phyloP scores from a whole-genome alignment of 1,140 invertebrate genomes.

The Aplysia californica region DNA sequence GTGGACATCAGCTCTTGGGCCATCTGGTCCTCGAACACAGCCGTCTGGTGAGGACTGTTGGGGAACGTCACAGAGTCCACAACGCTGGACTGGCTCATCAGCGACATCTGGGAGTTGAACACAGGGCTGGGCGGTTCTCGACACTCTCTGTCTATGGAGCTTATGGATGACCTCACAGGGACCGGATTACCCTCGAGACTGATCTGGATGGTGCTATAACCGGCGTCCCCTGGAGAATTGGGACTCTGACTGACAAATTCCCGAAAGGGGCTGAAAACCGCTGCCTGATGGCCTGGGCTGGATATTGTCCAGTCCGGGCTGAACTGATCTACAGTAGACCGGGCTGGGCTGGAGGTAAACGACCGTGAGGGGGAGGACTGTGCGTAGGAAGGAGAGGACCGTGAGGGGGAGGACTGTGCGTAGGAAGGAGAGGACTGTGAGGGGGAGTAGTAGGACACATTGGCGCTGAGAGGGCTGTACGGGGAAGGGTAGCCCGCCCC shows the following conservation, averaged over 20 bases:
- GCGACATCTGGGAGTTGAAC: neutral
- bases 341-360: neutral
- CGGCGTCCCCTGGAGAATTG: too few species aligned
- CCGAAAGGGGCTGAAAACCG: neutral
- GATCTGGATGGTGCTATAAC: too few species aligned
- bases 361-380: neutral
- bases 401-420: neutral
- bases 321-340: neutral
- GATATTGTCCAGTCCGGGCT: neutral
- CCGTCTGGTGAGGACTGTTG: neutral
- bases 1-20: neutral
- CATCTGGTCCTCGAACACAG: neutral
- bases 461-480: conserved; percentile 39
- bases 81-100: neutral
- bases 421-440: conserved; percentile 22
- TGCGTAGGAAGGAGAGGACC: neutral
- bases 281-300: neutral
- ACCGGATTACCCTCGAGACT: too few species aligned
- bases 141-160: too few species aligned
- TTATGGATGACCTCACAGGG: too few species aligned
- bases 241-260: too few species aligned
- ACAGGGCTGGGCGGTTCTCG: conserved; percentile 7
- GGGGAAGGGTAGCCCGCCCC: neutral
- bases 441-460: conserved; percentile 37
- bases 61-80: neutral